Base-by-base conservation (phyloP, 2,113 vertebrate species). In the Acrocephalus kingi region DNA sequence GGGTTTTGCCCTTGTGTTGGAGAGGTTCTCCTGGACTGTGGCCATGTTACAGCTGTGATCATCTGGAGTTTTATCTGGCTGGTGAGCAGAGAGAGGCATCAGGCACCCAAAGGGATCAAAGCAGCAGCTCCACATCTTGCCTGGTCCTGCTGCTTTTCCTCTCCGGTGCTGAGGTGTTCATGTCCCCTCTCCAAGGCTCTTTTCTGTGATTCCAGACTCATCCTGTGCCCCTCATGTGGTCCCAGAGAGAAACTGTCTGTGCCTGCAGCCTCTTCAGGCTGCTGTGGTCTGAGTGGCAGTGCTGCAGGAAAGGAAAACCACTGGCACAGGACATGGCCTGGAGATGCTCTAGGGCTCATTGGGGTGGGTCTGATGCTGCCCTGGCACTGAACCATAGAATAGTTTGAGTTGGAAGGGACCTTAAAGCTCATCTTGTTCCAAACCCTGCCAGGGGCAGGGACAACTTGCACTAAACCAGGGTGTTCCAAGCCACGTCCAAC, bases 401-500 rank as follows among this genome's bases (percentile, higher is more conserved):
- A 16, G 18, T 39, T 64, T 3, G 33, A 31, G 27, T 33, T 63
- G 48, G 39, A 33, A 84, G 33, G 39, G 10, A 21, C 27, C 25
- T 46, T 27, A 55, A 55, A 63, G 1, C 27, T 46, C 56, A 21
- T 62, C 27, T 35, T 5, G 31, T 37, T 31, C 39, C 56, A 45
- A 16, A 2, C 45, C 55, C 35, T 71, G 66, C 66, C 66, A 12
- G 30, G 55, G 43, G 25, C 46, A 37, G 58, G 21, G 39, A 62
- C 56, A 62, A 39, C 13, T 73, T 37, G 14, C 30, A 39, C 41
- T 49, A 0, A 0, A 1, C 43, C 51, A 49, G 35, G 4, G 1
- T 64, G n/a, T n/a, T 84, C 41, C n/a, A 48, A 28, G 19, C 18
- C 69, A 10, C 0, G 2, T 48, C 61, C 71, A 56, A 1, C 61